Evolutionary conservation across 2,113 vertebrate genomes (phyloP), one percentile per base, ranked within the genome.

Genomic region (Zosterops japonicus): DNA sequence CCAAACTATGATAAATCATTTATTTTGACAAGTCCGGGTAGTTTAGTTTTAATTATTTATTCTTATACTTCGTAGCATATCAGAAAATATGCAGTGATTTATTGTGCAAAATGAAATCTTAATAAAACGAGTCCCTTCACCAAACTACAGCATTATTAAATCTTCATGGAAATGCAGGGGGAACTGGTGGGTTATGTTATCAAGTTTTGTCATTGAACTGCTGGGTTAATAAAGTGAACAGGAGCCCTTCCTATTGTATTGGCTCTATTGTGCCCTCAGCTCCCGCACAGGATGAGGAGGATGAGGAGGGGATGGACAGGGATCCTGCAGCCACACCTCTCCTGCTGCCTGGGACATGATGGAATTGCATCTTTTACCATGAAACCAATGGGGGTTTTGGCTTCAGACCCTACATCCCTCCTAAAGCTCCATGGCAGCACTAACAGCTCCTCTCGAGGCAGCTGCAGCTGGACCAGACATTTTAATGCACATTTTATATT

Each of bases 71-170:
- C 94, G 25, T 83, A 86, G 92, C 85, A 11, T 86, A 96, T 97
- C 94, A 96, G 93, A 94, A 96, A 95, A 94, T 81, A 92, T 35
- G 85, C 93, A 77, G 79, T 95, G 95, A 96, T 93, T 94, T 94
- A 96, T 94, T 94, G 95, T 89, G 94, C 93, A 96, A 96, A 97
- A 96, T 97, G 94, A 96, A 96, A 96, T 92, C 85, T 97, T 95
- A 94, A 94, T 96, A 94, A 95, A 96, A 96, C 0, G 7, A 96
- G 85, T 60, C 85, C 93, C 88, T 92, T 83, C 88, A 80, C 53
- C 88, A 94, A 96, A 95, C 95, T 93, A 67, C 35, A 59, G 83
- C 55, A 80, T 93, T 86, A 96, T 96, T 95, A 97, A 96, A 96
- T 94, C 93, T 96, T 83, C 88, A 97, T 92, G 79, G 90, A 69